Evolutionary conservation across 64 coral and sea anemone species (phyloP).

Genomic region (Montipora capricornis): DNA sequence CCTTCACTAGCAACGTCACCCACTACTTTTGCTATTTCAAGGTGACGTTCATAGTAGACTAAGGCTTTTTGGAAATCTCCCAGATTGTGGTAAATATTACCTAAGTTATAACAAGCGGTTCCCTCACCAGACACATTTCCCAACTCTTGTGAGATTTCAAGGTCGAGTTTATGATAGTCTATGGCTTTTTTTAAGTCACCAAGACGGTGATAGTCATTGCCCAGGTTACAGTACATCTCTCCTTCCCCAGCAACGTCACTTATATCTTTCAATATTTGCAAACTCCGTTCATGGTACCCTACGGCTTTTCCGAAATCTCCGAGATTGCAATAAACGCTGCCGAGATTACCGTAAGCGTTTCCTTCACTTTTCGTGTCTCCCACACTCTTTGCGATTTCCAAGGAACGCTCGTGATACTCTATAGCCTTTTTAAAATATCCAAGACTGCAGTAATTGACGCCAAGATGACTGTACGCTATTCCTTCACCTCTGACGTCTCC

Average conservation of each 20-base stretch:
- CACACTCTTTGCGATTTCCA: slow-evolving; percentile 1
- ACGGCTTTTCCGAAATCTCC: slow-evolving; percentile 19
- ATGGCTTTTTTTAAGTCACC: slow-evolving; percentile 32
- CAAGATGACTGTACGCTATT: background rate
- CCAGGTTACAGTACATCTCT: slow-evolving; percentile 27
- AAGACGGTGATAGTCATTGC: background rate
- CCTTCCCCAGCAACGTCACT: slow-evolving; percentile 2
- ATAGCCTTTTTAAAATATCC: slow-evolving; percentile 16
- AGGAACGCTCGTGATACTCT: background rate
- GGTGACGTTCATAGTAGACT: background rate
- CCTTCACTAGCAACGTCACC: slow-evolving; percentile 22
- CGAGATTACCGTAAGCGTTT: background rate
- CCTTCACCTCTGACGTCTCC: slow-evolving; percentile 22
- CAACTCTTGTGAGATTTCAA: slow-evolving; percentile 4
- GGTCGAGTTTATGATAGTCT: background rate
- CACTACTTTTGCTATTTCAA: background rate
- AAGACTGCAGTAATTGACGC: background rate
- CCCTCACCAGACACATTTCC: background rate
- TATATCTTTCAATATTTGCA: background rate
- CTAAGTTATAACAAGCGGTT: background rate
- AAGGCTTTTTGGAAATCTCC: slow-evolving; percentile 1
- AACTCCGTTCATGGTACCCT: background rate
- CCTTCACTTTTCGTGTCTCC: background rate
- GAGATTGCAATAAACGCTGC: background rate
- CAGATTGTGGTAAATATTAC: background rate